Base-by-base conservation (phyloP, 2,113 vertebrate species). In the Desmodus rotundus region DNA sequence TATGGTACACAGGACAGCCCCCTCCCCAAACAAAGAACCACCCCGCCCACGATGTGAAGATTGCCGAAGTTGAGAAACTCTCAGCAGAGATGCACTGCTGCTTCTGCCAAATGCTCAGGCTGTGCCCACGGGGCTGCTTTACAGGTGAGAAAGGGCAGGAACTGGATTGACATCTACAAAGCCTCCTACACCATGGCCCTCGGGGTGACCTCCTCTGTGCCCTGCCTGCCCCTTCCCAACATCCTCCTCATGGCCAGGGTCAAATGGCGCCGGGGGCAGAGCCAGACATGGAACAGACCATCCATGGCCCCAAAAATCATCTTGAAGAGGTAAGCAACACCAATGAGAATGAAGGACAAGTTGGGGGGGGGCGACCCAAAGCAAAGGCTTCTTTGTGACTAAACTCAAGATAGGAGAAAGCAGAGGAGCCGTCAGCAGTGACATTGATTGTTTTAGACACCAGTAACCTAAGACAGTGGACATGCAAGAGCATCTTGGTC, bases 151-250 rank as follows among this genome's bases (percentile, higher is more conserved):
- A 97, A 91, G 96, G 84, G 58, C 80, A 97, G 95, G 84, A 93
- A 92, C n/a, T 98, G 97, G 95, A 96, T 86, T 63, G 72, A 97
- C 86, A 96, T 98, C 97, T 86, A 91, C 91, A 97, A 97, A 85
- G 52, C 94, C 38, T 95, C 95, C 91, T 96, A 95, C n/a, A 96
- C 97, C 12, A 89, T 94, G 91, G 97, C 97, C 68, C 94, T 98
- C 11, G 98, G 98, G 24, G 97, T 98, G 82, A 98, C 98, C 82
- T 98, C 98, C 83, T 97, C 98, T 0, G 97, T 98, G 61, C 97
- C 98, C 70, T 98, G 98, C 93, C 94, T 98, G 80, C 98, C 98
- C n/a, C 98, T 98, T 68, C 98, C 98, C 70, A 98, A 98, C 76
- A 92, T 98, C 73, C 96, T 98, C 74, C 98, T 98, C 89, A 97